Conservation (phyloP, 2,888 invertebrate species). For the Idaea dimidiata region DNA sequence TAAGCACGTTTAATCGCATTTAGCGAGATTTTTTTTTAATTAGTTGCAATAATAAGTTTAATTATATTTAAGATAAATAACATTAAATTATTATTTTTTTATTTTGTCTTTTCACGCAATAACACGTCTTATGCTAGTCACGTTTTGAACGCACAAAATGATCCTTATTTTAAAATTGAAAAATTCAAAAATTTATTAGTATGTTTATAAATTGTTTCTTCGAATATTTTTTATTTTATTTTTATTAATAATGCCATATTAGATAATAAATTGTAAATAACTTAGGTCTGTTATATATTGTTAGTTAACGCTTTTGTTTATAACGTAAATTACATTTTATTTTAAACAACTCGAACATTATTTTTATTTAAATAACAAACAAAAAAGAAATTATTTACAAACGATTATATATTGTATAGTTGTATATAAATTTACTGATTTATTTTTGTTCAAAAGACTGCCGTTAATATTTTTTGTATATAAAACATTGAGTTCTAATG, state of each 20-base stretch:
- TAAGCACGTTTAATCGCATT: conserved; percentile 69
- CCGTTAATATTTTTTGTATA: conserved; percentile 67
- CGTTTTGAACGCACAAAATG: conserved; percentile 73
- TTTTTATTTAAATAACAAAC: conserved; percentile 26
- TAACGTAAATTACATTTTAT: conserved; percentile 66
- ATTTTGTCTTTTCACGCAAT: conserved; percentile 68
- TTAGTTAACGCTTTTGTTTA: conserved; percentile 67
- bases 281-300: conserved; percentile 61
- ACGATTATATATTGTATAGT: conserved; percentile 48
- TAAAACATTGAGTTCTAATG: conserved; percentile 36
- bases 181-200: conserved; percentile 40
- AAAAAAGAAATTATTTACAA: conserved; percentile 36
- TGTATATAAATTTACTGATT: conserved; percentile 60
- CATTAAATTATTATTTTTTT: conserved; percentile 43
- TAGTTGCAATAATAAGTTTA: conserved; percentile 62
- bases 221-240: conserved; percentile 42
- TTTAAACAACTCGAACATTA: conserved; percentile 38
- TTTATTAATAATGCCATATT: conserved; percentile 75
- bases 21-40: conserved; percentile 54
- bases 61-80: conserved; percentile 47
- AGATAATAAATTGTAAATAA: conserved; percentile 71
- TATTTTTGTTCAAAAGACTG: conserved; percentile 75
- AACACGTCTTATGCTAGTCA: conserved; percentile 80
- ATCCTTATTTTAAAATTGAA: conserved; percentile 51
- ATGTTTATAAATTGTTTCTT: conserved; percentile 40